Base-by-base conservation (phyloP, 2,113 vertebrate species). In the Scartelaos histophorus region DNA sequence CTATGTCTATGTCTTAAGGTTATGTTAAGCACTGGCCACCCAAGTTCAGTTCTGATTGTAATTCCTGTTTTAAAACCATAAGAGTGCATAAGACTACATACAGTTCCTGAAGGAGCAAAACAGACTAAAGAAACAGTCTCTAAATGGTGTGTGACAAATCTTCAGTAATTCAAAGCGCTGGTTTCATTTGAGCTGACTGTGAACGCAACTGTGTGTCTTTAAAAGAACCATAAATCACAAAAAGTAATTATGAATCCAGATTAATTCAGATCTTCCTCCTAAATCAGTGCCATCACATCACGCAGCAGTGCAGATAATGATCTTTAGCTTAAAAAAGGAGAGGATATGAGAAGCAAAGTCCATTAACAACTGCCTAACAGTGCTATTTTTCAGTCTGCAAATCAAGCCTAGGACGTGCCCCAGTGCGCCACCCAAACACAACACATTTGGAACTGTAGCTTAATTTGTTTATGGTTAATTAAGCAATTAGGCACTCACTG, bases 201-300 rank as follows among this genome's bases (percentile, higher is more conserved):
- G 43, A 69, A 35, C 15, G 38, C 10, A 35, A 47, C 57, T 61
- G 56, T 29, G 56, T 45, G 61, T 16, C 53, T 62, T 65, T 54
- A 45, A 64, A 75, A 38, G 22, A n/a, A 21, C 70, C 77, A 88
- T 90, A 76, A 88, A 90, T 90, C 86, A 85, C 72, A 83, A 83
- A 61, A 83, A 84, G 83, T 88, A 91, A 91, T 91, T 90, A 88
- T 67, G 73, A 67, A 43, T 46, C 64, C 65, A 84, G 82, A 89
- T 87, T 84, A 86, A 85, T 85, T 76, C 85, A 82, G 73, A 82
- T 88, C 82, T 84, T 79, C 80, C 78, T 84, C 72, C 85, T 85
- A 83, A 82, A 73, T 85, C 84, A 82, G 82, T 76, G 76, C 72
- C 67, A 79, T 83, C 76, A 75, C 82, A 89, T 88, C 85, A 82